Evolutionary conservation across 2,797 vertebrate genomes (phyloP).

Genomic region (Sebastes cheni): DNA sequence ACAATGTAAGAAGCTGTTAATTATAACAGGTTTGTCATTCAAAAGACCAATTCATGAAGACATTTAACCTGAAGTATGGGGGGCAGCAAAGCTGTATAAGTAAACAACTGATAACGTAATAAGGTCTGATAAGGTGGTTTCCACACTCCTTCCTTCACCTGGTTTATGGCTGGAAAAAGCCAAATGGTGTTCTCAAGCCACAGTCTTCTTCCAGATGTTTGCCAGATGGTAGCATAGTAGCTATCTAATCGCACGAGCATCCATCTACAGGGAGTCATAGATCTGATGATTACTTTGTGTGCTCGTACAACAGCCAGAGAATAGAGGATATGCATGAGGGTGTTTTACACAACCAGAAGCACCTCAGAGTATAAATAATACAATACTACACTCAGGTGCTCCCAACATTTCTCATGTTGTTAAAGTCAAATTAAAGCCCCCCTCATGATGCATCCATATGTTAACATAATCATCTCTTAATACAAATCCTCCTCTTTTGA

Average conservation of each 20-base stretch:
- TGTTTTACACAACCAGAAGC: not conserved
- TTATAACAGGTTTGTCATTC: not conserved
- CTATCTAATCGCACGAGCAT: not conserved
- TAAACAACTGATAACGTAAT: not conserved
- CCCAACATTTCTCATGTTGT: not conserved
- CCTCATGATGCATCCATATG: not conserved
- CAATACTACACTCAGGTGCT: not conserved
- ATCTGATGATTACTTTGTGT: slow-evolving; percentile 28
- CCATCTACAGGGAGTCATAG: slow-evolving; percentile 12
- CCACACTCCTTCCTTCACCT: not conserved
- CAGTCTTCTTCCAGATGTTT: slow-evolving; percentile 44
- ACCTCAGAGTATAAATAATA: not conserved
- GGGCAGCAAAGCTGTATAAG: not conserved
- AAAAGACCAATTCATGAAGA: not conserved
- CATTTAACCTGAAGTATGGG: not conserved
- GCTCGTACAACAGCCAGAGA: not conserved
- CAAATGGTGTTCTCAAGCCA: slow-evolving; percentile 5
- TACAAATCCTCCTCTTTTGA: too few relatives aligned
- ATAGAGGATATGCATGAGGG: not conserved
- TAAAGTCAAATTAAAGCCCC: not conserved
- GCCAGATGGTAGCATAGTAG: slow-evolving; percentile 32
- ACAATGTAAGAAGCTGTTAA: not conserved
- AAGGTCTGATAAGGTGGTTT: not conserved
- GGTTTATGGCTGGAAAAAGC: slow-evolving; percentile 11
- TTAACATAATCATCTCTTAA: not conserved